Evolutionary conservation across 2,797 vertebrate species (phyloP), one percentile per base, ranked within the genome.

Genomic region (Psittacula echo): DNA sequence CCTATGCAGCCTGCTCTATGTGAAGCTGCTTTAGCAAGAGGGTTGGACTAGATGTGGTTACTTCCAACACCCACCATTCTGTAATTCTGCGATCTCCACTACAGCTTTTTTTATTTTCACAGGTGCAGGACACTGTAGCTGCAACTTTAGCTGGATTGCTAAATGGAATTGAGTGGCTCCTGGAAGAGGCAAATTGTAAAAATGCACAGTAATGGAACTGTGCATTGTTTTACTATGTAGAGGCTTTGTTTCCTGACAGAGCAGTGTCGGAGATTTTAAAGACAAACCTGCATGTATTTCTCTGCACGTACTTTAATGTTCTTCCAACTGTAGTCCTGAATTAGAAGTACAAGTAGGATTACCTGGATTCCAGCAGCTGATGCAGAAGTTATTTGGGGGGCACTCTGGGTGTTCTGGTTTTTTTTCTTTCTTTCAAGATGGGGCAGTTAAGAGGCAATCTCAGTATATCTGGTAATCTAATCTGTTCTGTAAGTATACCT

Each of bases 81-180:
- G 56, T 34, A 58, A 34, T 58, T 58, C 56, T 58, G 56, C 7
- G 10, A 17, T 58, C n/a, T 58, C 56, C 56, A 24, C n/a, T 58
- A 24, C 21, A 89, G 44, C 21, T 80, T 30, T 79, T 72, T 51
- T 75, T 50, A 22, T 70, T 65, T 92, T 85, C 93, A 53, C 95
- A 99, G 99, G 98, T 99, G n/a, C 99, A 99, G 89, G 98, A 99
- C 67, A 98, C 97, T 12, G 98, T 98, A 39, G 98, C 98, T 84
- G 98, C 98, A 93, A 98, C 98, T 39, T 97, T 99, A 39, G 94
- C 92, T 24, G 99, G 99, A 32, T 97, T 99, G 93, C 91, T 98
- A 87, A 98, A 97, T 90, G 99, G 99, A 53, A 98, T 99, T 89
- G 97, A 98, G 32, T 99, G 99, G 99, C 97, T 99, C 85, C 97